Percentiles rank a stretch among this genome's conserved stretches.
These are phyloP conservation scores for Tromatobia lineatoria DNA, from an alignment of 2,888 invertebrate species.

Conservation along the genomic window DNA sequence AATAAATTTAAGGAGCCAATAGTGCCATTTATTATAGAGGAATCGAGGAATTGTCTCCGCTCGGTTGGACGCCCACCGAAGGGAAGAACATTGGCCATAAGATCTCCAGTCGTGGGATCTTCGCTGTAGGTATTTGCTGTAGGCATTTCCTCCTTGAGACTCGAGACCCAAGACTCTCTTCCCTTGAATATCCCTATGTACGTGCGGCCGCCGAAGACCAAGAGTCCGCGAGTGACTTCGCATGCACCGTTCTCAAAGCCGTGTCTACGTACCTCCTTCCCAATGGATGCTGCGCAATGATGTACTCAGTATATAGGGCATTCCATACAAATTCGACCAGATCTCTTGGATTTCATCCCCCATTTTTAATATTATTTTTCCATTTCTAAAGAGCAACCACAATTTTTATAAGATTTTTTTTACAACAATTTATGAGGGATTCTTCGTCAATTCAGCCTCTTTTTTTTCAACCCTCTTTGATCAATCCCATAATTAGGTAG, in stretches of 20 bases:
- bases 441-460: too few species aligned
- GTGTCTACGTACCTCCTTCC: constrained; percentile 14
- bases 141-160: constrained; percentile 64
- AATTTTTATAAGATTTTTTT: too few species aligned
- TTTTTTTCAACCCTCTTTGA: too few species aligned
- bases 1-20: constrained; percentile 5
- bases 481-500: too few species aligned
- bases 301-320: not conserved
- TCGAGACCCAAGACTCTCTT: constrained; percentile 46
- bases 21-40: not conserved
- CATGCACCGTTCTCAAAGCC: constrained; percentile 54
- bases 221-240: constrained; percentile 65
- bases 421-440: too few species aligned
- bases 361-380: too few species aligned
- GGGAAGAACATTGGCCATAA: constrained; percentile 55
- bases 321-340: too few species aligned
- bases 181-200: constrained; percentile 36
- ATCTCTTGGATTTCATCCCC: too few species aligned
- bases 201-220: constrained; percentile 54
- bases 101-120: constrained; percentile 58
- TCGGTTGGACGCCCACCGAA: constrained; percentile 16
- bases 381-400: too few species aligned
- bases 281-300: not conserved
- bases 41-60: not conserved
- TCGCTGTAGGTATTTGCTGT: constrained; percentile 64